Evolutionary conservation across 2,888 invertebrate species (phyloP), one percentile per base, ranked within the genome.

Genomic region (Abrostola triplasia): DNA sequence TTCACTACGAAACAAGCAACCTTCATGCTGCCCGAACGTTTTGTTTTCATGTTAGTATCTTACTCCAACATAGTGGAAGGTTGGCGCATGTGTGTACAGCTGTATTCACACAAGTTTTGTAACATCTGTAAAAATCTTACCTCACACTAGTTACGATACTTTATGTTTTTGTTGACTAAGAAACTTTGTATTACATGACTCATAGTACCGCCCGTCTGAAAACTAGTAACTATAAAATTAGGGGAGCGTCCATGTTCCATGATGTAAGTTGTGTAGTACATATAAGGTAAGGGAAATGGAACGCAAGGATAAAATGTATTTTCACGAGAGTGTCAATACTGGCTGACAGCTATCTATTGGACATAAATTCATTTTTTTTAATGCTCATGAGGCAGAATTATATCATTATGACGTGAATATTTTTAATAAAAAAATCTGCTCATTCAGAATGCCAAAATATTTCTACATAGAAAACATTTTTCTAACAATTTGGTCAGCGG

Each of bases 91-190:
- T 79, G 54, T 68, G 63, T 55, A 79, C 79, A 79, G 79, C 66
- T 79, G 79, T 67, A 37, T n/a, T 44, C 47, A 64, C 37, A 9
- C 41, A 55, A 59, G 56, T 52, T 67, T 70, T 74, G 66, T 73
- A 66, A 71, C 81, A 79, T 74, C 74, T 79, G 81, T 79, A 74
- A 79, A 80, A 79, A 76, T 81, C 79, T 76, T 80, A 70, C 79
- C 64, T 58, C 70, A 70, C 55, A 62, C 51, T 51, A 68, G 47
- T 62, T 59, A 69, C 48, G 55, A 63, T 58, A 63, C 58, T 62
- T 61, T 59, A 58, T 76, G 56, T 75, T 71, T 70, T 78, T 75
- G 64, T 79, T 80, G 68, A 64, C 64, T 52, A 56, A 64, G 65
- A 60, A 57, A 79, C 73, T 63, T 73, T 76, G 76, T 79, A 61